Conservation (phyloP, 2,797 vertebrate species). For the Myotis pilosus region DNA sequence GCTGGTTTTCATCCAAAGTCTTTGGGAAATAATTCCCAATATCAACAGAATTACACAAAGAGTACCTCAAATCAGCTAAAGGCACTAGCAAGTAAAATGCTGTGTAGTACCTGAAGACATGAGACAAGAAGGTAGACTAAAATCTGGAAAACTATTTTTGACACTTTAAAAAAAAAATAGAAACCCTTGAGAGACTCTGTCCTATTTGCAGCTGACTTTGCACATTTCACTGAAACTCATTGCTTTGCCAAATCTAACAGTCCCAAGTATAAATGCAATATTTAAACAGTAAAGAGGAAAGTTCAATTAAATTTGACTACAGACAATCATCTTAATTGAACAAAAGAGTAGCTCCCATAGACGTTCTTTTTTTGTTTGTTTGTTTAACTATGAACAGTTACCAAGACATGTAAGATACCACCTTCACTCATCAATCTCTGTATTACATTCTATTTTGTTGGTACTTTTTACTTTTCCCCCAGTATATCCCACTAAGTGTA, state of each 20-base stretch:
- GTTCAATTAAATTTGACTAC: constrained; percentile 31
- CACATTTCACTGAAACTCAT: not conserved
- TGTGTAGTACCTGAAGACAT: not conserved
- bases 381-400: not conserved
- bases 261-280: constrained; percentile 1
- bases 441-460: not conserved
- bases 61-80: not conserved
- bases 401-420: not conserved
- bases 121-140: not conserved
- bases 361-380: not conserved
- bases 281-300: constrained; percentile 43
- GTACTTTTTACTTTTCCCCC: not conserved
- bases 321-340: constrained; percentile 56
- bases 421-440: not conserved
- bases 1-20: not conserved
- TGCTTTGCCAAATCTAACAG: constrained; percentile 25
- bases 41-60: not conserved
- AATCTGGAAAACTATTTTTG: not conserved
- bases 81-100: not conserved
- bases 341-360: not conserved
- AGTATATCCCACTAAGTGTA: not conserved
- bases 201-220: constrained; percentile 29
- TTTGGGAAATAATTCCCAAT: not conserved
- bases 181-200: constrained; percentile 8
- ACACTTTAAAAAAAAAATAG: not conserved